Evolutionary conservation across 2,113 vertebrate genomes (phyloP).

Genomic region (Psittacula cyanocephala): DNA sequence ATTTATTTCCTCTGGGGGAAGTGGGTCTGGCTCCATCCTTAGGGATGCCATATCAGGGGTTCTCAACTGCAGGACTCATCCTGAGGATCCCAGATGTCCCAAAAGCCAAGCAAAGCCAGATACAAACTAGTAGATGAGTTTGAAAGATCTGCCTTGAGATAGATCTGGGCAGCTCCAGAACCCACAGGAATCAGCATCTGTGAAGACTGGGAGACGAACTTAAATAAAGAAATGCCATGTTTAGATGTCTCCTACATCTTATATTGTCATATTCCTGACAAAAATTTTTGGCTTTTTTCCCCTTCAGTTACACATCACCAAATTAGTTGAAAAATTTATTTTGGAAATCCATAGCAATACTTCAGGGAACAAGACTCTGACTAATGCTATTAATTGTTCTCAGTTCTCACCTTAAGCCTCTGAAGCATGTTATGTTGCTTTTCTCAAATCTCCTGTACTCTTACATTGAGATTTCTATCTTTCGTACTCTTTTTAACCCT

Average conservation of each 20-base stretch:
- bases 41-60: not conserved
- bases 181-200: not conserved
- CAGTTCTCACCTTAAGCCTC: not conserved
- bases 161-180: not conserved
- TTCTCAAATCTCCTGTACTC: not conserved
- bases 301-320: not conserved
- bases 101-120: not conserved
- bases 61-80: not conserved
- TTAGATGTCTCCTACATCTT: not conserved
- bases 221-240: not conserved
- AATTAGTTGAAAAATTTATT: not conserved
- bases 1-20: not conserved
- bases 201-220: not conserved
- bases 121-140: not conserved
- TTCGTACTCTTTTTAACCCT: not conserved
- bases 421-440: not conserved
- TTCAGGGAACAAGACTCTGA: not conserved
- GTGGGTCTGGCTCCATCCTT: not conserved
- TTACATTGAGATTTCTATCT: not conserved
- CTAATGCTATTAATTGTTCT: not conserved
- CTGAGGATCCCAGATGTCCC: not conserved
- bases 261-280: not conserved
- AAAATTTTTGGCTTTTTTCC: not conserved
- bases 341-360: not conserved
- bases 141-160: not conserved